Percentiles rank a stretch among this genome's conserved stretches.
These are phyloP conservation scores for Dolichotis patagonum DNA, from an alignment of 2,113 vertebrate species.

Conservation along the genomic window DNA sequence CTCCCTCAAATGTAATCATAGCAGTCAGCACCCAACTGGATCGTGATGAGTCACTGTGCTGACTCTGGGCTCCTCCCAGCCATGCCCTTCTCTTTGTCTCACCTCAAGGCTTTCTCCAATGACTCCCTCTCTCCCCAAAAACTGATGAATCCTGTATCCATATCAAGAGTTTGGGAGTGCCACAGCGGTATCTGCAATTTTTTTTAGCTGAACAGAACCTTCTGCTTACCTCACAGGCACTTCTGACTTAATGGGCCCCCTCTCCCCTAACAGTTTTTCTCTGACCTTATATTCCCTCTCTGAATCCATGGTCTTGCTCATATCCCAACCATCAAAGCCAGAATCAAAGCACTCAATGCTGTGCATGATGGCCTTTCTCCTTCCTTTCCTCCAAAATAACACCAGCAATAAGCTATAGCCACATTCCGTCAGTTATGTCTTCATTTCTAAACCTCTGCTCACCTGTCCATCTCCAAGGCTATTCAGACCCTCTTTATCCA, in stretches of 20 bases:
- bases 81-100: neutral
- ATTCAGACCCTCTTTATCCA: neutral
- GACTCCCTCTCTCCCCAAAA: neutral
- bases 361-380: neutral
- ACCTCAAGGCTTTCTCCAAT: neutral
- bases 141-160: neutral
- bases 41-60: neutral
- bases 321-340: neutral
- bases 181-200: neutral
- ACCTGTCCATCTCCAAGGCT: neutral
- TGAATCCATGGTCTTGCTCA: neutral
- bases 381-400: neutral
- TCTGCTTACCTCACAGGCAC: neutral
- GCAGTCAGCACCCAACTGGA: neutral
- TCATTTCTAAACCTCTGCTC: neutral
- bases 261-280: neutral
- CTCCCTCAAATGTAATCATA: neutral
- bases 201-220: neutral
- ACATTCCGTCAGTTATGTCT: neutral
- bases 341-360: neutral
- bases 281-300: rapidly evolving
- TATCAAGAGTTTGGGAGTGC: neutral
- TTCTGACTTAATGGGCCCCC: neutral
- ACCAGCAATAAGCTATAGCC: neutral
- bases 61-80: neutral